A percentile compares a stretch with the other conserved stretches of the same genome.
phyloP scores from a whole-genome alignment of 2,888 invertebrate species.

The Nomada goodeniana region DNA sequence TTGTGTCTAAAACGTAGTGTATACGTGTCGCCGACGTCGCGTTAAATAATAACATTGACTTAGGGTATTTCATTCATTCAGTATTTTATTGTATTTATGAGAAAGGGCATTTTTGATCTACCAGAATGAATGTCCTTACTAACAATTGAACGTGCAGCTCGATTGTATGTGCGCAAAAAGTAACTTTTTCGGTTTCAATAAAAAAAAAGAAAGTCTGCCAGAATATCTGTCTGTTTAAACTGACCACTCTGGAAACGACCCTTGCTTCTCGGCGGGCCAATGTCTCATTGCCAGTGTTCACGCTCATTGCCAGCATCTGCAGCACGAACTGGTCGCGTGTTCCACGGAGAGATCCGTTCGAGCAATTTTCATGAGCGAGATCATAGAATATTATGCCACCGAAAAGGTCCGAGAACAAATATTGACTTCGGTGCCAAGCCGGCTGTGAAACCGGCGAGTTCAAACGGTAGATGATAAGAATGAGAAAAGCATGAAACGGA shows the following conservation, averaged over 20 bases:
- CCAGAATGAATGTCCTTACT: neutral
- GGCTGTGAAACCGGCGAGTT: conserved; percentile 57
- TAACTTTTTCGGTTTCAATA: neutral
- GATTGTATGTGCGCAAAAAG: no score
- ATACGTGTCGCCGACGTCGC: no score
- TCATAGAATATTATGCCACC: conserved; percentile 73
- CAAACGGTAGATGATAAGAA: conserved; percentile 57
- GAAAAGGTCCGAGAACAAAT: conserved; percentile 72
- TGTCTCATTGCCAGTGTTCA: conserved; percentile 26
- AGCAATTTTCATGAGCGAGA: conserved; percentile 72
- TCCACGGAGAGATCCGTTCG: conserved; percentile 48
- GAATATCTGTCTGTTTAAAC: conserved; percentile 1
- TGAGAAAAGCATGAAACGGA: conserved; percentile 37
- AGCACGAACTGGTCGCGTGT: conserved; percentile 15
- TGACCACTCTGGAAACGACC: neutral
- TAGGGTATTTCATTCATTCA: no score
- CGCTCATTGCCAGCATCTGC: conserved; percentile 39
- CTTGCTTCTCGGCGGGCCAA: conserved; percentile 7
- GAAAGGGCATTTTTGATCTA: no score
- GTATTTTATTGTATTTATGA: no score
- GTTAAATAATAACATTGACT: no score
- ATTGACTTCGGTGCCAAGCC: conserved; percentile 68
- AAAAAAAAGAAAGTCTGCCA: neutral
- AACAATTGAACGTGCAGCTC: neutral
- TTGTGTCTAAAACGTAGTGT: no score